A percentile compares a stretch with the other conserved stretches of the same genome.
Conservation (phyloP, 2,888 invertebrate species). For the Xanthorhoe spadicearia region DNA sequence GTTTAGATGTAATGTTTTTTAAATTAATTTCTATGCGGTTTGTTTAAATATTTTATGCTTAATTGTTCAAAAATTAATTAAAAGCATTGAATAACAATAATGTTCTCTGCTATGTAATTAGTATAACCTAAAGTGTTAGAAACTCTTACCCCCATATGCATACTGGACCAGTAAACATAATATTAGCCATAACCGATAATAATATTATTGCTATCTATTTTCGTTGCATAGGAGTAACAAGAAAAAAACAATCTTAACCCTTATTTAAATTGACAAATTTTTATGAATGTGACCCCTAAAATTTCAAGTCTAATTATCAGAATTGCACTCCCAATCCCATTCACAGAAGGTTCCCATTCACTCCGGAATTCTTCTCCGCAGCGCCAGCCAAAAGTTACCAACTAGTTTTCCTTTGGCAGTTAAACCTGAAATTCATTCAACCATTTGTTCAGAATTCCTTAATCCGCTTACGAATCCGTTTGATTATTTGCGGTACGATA, state of each 20-base stretch:
- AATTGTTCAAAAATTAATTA: background rate
- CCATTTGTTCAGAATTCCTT: constrained; percentile 21
- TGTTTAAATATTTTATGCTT: background rate
- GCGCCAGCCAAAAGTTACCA: constrained; percentile 1
- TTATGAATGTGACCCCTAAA: no score
- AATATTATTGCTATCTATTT: no score
- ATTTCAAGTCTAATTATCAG: no score
- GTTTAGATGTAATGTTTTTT: constrained; percentile 4
- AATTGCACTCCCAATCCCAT: background rate
- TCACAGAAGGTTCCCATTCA: background rate
- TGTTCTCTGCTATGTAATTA: no score
- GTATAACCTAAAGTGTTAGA: no score
- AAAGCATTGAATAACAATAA: no score
- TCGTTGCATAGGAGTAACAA: no score
- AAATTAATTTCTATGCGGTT: constrained; percentile 6
- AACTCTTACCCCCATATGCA: no score
- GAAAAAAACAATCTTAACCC: no score
- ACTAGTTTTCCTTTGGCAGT: constrained; percentile 4
- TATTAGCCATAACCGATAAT: no score
- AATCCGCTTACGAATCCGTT: constrained; percentile 37
- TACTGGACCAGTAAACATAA: no score
- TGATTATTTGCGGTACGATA: constrained; percentile 37
- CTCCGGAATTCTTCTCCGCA: background rate
- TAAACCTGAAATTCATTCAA: constrained; percentile 18
- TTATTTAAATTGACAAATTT: no score